These are phyloP conservation scores for Drosophila baimaii DNA, from an alignment of 1,140 invertebrate species.

Conservation along the genomic window DNA sequence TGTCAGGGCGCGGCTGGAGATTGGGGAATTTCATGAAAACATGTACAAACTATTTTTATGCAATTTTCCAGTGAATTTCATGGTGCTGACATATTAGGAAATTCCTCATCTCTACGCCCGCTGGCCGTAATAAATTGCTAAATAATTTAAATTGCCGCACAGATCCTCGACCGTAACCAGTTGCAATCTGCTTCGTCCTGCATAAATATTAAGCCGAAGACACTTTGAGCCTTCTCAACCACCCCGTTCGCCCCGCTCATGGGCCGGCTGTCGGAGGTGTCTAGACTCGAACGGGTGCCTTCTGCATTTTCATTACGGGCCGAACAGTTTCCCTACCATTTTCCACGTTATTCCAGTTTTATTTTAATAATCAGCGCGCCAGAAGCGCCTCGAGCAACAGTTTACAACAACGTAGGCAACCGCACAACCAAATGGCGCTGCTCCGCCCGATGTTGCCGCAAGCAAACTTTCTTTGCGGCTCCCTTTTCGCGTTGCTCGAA, in stretches of 20 bases:
- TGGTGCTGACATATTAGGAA: constrained; percentile 35
- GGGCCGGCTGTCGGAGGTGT: constrained; percentile 30
- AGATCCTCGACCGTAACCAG: constrained; percentile 22
- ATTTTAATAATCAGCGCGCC: constrained; percentile 47
- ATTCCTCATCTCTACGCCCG: constrained; percentile 15
- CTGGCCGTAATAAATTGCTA: constrained; percentile 54
- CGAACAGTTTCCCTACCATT: constrained; percentile 1
- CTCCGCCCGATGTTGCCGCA: constrained; percentile 39
- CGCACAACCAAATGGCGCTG: constrained; percentile 39
- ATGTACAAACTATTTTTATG: constrained; percentile 48
- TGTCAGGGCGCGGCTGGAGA: constrained; percentile 7
- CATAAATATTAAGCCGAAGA: constrained; percentile 53
- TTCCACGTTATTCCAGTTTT: constrained; percentile 4
- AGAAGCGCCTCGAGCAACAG: constrained; percentile 43
- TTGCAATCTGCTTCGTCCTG: constrained; percentile 34
- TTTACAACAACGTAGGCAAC: constrained; percentile 35
- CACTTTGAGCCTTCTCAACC: constrained; percentile 10
- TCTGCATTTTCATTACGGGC: constrained; percentile 43
- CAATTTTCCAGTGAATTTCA: constrained; percentile 64
- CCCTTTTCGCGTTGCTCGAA: constrained; percentile 18
- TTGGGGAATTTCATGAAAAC: constrained; percentile 28
- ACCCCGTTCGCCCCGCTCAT: constrained; percentile 1
- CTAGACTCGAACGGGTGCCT: constrained; percentile 40
- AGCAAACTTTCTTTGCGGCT: constrained; percentile 31
- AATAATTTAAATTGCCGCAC: constrained; percentile 62